Conservation (phyloP, 2,888 invertebrate species). For the Cordylochernes scorpioides region DNA sequence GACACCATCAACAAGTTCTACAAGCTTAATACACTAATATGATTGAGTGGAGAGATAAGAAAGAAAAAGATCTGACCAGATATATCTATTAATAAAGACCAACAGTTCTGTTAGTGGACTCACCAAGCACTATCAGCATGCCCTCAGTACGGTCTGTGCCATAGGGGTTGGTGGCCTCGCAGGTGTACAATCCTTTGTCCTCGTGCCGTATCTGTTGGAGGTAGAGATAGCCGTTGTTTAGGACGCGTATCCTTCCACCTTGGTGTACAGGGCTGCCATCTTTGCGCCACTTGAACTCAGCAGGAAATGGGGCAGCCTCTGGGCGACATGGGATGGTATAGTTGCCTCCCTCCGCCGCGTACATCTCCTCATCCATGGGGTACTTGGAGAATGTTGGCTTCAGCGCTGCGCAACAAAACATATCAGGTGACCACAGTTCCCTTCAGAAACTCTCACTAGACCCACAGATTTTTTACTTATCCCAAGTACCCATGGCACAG, state of each 20-base stretch:
- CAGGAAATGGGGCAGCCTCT: conserved; percentile 68
- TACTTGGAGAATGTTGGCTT: conserved; percentile 67
- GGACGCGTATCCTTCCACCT: conserved; percentile 50
- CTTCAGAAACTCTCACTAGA: too few relatives aligned
- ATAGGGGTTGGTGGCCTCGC: conserved; percentile 52
- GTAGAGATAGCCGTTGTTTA: conserved; percentile 58
- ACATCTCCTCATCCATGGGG: conserved; percentile 64
- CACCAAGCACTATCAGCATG: conserved; percentile 49
- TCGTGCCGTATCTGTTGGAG: conserved; percentile 57
- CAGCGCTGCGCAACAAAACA: too few relatives aligned
- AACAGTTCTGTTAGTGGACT: conserved; percentile 21
- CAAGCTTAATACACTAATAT: too few relatives aligned
- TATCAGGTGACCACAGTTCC: too few relatives aligned
- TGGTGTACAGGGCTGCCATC: conserved; percentile 27
- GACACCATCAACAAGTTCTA: too few relatives aligned
- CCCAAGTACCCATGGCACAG: too few relatives aligned
- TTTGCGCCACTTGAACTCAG: conserved; percentile 59
- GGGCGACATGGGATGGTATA: conserved; percentile 70
- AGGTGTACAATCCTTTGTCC: conserved; percentile 63
- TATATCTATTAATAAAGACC: too few relatives aligned
- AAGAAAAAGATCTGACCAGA: too few relatives aligned
- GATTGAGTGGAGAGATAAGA: too few relatives aligned
- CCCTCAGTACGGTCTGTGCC: conserved; percentile 67
- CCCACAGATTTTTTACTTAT: too few relatives aligned
- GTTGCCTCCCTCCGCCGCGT: conserved; percentile 69